A percentile compares a stretch with the other conserved stretches of the same genome.
phyloP scores from a whole-genome alignment of 2,888 invertebrate genomes.

The Catocala sponsa region DNA sequence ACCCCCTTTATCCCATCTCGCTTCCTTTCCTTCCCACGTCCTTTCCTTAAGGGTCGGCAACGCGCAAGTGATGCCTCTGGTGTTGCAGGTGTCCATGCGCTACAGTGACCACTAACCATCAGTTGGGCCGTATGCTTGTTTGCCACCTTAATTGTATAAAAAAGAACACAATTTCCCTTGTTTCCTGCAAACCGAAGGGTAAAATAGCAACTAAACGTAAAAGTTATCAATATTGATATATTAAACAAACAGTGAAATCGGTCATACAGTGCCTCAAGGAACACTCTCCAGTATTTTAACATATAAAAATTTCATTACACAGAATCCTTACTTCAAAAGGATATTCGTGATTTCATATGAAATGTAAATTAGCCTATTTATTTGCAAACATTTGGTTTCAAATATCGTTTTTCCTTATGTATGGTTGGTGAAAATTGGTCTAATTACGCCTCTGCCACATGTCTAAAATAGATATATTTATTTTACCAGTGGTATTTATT shows the following conservation, averaged over 20 bases:
- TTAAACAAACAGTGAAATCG: constrained; percentile 12
- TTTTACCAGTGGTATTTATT: background rate
- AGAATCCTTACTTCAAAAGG: constrained; percentile 30
- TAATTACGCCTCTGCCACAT: constrained; percentile 1
- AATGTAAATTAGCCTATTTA: constrained; percentile 26
- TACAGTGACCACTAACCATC: no score
- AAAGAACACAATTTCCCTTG: no score
- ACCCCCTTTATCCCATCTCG: no score
- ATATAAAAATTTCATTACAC: constrained; percentile 35
- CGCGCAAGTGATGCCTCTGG: no score
- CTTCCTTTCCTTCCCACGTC: no score
- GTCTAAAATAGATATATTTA: background rate
- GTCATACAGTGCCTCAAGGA: constrained; percentile 7
- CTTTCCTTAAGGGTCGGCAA: no score
- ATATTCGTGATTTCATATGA: constrained; percentile 36
- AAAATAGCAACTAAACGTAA: background rate
- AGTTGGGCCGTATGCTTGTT: no score
- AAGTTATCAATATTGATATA: constrained; percentile 8
- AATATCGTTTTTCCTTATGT: constrained; percentile 15
- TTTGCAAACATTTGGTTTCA: constrained; percentile 27
- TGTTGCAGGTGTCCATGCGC: no score
- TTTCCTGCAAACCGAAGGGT: no score
- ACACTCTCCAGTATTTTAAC: constrained; percentile 37
- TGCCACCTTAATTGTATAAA: no score
- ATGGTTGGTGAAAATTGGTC: constrained; percentile 1